Conservation (phyloP, 2,797 vertebrate species). For the Acrossocheilus wenchowensis region DNA sequence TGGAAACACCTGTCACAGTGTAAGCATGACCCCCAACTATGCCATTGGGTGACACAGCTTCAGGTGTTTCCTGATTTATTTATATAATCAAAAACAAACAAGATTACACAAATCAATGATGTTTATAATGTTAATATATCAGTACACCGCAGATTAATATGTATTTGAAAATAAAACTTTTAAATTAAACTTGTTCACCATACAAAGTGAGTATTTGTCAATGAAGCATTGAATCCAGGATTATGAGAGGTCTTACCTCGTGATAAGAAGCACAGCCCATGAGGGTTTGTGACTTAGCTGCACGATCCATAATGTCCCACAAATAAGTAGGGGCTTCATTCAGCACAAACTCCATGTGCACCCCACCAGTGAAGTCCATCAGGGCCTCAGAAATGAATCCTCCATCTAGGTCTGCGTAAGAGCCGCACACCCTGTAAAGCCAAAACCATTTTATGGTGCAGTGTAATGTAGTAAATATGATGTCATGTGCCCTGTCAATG, state of each 20-base stretch:
- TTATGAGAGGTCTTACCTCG: conserved; percentile 60
- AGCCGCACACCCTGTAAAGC: conserved; percentile 83
- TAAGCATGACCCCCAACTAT: conserved; percentile 77
- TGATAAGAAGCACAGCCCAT: conserved; percentile 82
- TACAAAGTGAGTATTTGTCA: neutral
- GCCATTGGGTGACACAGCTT: conserved; percentile 55
- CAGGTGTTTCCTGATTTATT: conserved; percentile 39
- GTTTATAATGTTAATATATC: neutral
- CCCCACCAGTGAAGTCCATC: conserved; percentile 88
- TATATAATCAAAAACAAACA: neutral
- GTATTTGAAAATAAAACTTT: neutral
- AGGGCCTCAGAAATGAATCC: conserved; percentile 85
- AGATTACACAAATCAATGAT: neutral
- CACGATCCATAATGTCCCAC: conserved; percentile 80
- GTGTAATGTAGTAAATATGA: neutral
- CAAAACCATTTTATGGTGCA: neutral
- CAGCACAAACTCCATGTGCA: conserved; percentile 77
- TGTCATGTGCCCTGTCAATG: neutral
- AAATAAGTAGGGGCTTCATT: conserved; percentile 71
- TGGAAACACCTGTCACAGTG: conserved; percentile 72
- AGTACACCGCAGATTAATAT: neutral
- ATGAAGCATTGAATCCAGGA: neutral
- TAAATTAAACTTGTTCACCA: neutral
- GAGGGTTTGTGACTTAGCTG: conserved; percentile 75
- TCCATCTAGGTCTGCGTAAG: conserved; percentile 83